Evolutionary conservation across 2,888 invertebrate species (phyloP).

Genomic region (Eupithecia centaureata): DNA sequence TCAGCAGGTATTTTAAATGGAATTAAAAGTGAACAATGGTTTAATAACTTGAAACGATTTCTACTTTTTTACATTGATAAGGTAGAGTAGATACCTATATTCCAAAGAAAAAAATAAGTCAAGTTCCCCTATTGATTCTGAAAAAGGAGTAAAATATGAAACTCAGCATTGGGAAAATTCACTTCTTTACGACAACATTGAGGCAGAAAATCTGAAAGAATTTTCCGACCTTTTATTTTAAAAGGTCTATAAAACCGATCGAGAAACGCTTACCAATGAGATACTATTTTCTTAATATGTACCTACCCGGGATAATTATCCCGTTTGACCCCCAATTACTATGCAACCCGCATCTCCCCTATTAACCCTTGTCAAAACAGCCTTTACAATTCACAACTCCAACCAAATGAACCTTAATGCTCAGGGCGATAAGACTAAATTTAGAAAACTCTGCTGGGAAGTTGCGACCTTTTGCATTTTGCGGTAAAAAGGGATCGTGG

Average conservation of each 20-base stretch:
- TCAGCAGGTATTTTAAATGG: background rate
- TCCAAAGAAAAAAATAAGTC: no score
- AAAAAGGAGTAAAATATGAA: background rate
- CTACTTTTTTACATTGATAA: no score
- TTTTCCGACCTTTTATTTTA: conserved; percentile 1
- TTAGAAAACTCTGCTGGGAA: background rate
- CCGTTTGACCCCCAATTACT: conserved; percentile 45
- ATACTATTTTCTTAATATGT: conserved; percentile 41
- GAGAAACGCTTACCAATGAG: conserved; percentile 29
- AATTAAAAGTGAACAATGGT: background rate
- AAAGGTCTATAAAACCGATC: conserved; percentile 2
- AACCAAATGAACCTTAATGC: conserved; percentile 24
- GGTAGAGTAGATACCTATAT: no score
- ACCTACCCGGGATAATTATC: conserved; percentile 43
- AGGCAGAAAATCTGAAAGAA: background rate
- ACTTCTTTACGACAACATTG: background rate
- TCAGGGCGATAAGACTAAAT: background rate
- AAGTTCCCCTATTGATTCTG: background rate
- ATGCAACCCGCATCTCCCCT: conserved; percentile 44
- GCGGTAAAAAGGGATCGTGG: conserved; percentile 24
- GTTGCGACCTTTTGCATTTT: conserved; percentile 12
- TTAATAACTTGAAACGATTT: no score
- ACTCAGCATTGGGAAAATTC: background rate
- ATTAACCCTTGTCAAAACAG: conserved; percentile 31
- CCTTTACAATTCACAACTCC: conserved; percentile 8